Conservation (phyloP, 2,888 invertebrate species). For the Ormyrus rosae region DNA sequence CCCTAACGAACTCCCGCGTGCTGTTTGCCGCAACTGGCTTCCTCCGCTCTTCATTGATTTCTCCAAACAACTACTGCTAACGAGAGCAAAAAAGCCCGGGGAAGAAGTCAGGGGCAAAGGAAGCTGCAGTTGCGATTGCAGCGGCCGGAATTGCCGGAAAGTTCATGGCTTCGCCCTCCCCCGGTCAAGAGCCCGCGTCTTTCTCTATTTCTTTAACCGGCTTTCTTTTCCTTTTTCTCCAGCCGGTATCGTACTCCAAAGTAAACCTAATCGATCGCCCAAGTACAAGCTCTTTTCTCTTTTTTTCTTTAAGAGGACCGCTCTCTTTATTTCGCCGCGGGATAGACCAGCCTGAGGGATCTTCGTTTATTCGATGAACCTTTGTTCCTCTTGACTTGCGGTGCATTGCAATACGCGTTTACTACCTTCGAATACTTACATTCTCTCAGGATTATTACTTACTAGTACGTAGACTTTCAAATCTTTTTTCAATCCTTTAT, state of each 20-base stretch:
- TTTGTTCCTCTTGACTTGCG: conserved; percentile 48
- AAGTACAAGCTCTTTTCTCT: conserved; percentile 3
- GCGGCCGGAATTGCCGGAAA: conserved; percentile 60
- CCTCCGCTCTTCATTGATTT: conserved; percentile 52
- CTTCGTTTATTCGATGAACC: conserved; percentile 45
- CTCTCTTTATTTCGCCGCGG: conserved; percentile 39
- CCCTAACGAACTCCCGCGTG: conserved; percentile 25
- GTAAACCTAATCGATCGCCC: conserved; percentile 59
- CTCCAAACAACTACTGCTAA: conserved; percentile 19
- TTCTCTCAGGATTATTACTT: no score
- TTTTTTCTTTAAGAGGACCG: conserved; percentile 8
- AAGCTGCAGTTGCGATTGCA: conserved; percentile 57
- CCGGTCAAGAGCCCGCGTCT: conserved; percentile 18
- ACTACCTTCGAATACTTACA: no score
- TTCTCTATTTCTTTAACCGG: not conserved
- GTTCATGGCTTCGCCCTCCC: conserved; percentile 58
- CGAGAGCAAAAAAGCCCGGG: conserved; percentile 37
- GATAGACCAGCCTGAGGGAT: conserved; percentile 34
- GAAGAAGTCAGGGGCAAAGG: conserved; percentile 42
- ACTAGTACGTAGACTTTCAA: no score
- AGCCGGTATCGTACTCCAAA: conserved; percentile 60
- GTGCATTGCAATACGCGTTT: conserved; percentile 25
- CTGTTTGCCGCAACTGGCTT: conserved; percentile 23
- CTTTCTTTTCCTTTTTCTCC: conserved; percentile 1
- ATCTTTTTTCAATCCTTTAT: no score